Evolutionary conservation across 2,113 vertebrate species (phyloP), one percentile per base, ranked within the genome.

Genomic region (Saccopteryx bilineata): DNA sequence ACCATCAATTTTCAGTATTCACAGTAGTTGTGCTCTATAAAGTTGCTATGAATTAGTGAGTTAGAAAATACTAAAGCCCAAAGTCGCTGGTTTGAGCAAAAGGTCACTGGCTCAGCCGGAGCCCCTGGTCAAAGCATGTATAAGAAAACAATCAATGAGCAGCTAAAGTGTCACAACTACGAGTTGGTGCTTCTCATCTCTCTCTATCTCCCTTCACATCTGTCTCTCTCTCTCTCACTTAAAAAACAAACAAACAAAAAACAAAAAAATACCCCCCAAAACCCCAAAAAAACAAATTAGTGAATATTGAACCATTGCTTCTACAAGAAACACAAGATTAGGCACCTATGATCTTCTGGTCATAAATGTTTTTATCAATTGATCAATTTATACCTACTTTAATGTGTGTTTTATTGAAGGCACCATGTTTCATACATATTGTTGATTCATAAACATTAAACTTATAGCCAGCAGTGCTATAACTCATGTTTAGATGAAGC

Each of bases 1-100:
- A 79, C 28, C 24, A 4, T 78, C 50, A 72, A 24, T 81, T 92
- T 90, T 87, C 33, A 61, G 48, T 88, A 76, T 60, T 96, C 68
- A 81, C 5, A 19, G 50, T 66, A 72, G 28, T 85, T 95, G 72
- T 72, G n/a, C 39, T 68, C 19, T 91, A 33, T 74, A 85, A 91
- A 56, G 21, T 72, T 39, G 9, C 23, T 12, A 1, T 31, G 31
- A 63, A 76, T 72, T 58, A 50, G 33, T 81, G 66, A 87, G 54
- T 90, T 61, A 75, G 39, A 31, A 82, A 96, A 78, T 68, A 56
- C 48, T 84, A 39, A 39, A 39, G 39, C 39, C 39, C 39, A 39
- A 39, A 39, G 39, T 39, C 39, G 39, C 39, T 39, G 39, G 39
- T 39, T 39, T 39, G 39, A 39, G 39, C 39, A 39, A 39, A 39